Base-by-base conservation (phyloP, 2,113 vertebrate species). In the Campylomormyrus tamandua region DNA sequence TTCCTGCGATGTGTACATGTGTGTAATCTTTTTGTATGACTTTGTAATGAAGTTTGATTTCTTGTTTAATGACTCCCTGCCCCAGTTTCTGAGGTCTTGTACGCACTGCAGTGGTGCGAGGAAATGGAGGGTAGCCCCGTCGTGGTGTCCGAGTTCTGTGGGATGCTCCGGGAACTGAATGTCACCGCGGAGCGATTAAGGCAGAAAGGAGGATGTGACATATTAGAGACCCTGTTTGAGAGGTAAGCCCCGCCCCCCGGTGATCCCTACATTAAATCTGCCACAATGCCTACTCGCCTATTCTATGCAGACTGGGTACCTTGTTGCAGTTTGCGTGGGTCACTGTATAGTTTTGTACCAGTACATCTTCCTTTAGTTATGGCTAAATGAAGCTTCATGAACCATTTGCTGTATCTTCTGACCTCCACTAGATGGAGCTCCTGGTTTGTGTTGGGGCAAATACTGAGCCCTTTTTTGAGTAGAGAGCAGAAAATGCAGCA, bases 101-200 rank as follows among this genome's bases (percentile, higher is more conserved):
- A 98, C 89, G 95, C 97, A 0, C 93, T 98, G 90, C 97, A 98
- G 93, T 99, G 98, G 98, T 98, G 97, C 95, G 96, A 97, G 92
- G 98, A 99, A 93, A 91, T 98, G 35, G 96, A 96, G 77, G 94
- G 93, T 87, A 94, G 94, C 19, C 95, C 97, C 9, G 0, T 62
- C 1, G 48, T 94, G 7, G 94, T 98, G 84, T 92, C 94, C 19
- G 96, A 96, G 9, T 97, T 96, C 92, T 92, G 94, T 93, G 94
- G 89, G 46, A 95, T 97, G 93, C 95, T 98, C 70, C 94, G 95
- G 88, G 96, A 96, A 83, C 95, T 96, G 95, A 93, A 93, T 13
- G 92, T 98, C 85, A 95, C 95, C 0, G 94, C 93, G 48, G 94
- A 94, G 31, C 95, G 93, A 66, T 94, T 97, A 17, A 80, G 94